Percentiles rank a stretch among this genome's conserved stretches.
phyloP scores from a whole-genome alignment of 2,888 invertebrate species.

The Apodemia arnacis region DNA sequence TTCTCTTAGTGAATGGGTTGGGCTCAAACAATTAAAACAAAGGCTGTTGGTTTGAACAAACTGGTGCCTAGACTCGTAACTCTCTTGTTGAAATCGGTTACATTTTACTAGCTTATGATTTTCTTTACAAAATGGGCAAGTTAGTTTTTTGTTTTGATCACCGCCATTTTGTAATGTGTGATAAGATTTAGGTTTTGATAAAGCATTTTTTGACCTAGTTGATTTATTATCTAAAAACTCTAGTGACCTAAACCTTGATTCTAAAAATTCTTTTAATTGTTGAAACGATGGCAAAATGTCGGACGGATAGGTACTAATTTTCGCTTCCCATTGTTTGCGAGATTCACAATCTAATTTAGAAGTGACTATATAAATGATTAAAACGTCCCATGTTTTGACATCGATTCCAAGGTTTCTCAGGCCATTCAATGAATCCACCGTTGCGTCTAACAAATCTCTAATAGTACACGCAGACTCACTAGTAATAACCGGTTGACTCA shows the following conservation, averaged over 20 bases:
- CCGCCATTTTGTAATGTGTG: background rate
- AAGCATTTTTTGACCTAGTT: background rate
- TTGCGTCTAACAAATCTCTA: background rate
- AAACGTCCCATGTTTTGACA: conserved; percentile 6
- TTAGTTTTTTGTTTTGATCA: background rate
- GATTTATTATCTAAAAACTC: background rate
- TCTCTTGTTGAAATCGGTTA: background rate
- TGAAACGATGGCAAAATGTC: background rate
- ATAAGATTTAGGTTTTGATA: background rate
- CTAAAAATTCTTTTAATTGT: background rate
- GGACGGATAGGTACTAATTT: background rate
- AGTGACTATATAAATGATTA: conserved; percentile 1
- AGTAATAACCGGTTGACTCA: background rate
- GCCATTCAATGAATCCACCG: background rate
- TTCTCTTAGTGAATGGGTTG: background rate
- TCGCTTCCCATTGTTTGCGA: background rate
- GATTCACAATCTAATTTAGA: background rate
- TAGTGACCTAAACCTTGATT: background rate
- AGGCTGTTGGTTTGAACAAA: background rate
- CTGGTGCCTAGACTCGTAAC: background rate
- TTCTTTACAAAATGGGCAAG: conserved; percentile 8
- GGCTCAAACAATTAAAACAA: background rate
- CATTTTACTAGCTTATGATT: background rate
- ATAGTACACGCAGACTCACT: background rate
- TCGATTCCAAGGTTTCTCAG: background rate